Evolutionary conservation across 2,113 vertebrate genomes (phyloP), one percentile per base, ranked within the genome.

Genomic region (Percina caprodes): DNA sequence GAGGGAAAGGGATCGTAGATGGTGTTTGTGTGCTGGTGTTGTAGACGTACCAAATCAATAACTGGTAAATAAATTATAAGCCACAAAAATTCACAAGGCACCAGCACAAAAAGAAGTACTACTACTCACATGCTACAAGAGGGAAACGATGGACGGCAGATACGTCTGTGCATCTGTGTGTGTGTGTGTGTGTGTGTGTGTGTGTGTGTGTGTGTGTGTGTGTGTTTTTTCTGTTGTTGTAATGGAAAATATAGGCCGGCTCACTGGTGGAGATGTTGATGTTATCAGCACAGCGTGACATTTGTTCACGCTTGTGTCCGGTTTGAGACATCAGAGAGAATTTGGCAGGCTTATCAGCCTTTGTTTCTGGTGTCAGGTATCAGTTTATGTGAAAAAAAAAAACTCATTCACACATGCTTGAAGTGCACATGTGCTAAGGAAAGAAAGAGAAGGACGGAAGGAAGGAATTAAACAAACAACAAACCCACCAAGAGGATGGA

Each of bases 41-140:
- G 59, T 10, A n/a, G 60, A 79, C 74, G 74, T 16, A 80, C 61
- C 42, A 60, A 84, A 92, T 93, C 92, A 86, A 93, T 93, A 91
- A 74, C 76, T 54, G 69, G 79, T 92, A 85, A 91, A 93, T 91
- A 89, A 92, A 91, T 91, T 13, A 93, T 91, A 70, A 88, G 77
- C 71, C 70, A 78, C 80, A 89, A 88, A 74, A 90, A 69, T 87
- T 91, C 86, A 85, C 89, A 91, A 92, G 55, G 88, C 83, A 69
- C 68, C 24, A 54, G 48, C 77, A 77, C 81, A 83, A 87, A 58
- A 71, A 77, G 83, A 86, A 68, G 69, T 76, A 79, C 51, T n/a
- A 56, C 84, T 82, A 62, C 73, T 80, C 60, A 52, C 24, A 52
- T 59, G 72, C 69, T 56, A 3, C 59, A 48, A 15, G 62, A 35